A percentile compares a stretch with the other conserved stretches of the same genome.
phyloP scores from a whole-genome alignment of 2,113 vertebrate species.

The Nymphicus hollandicus region DNA sequence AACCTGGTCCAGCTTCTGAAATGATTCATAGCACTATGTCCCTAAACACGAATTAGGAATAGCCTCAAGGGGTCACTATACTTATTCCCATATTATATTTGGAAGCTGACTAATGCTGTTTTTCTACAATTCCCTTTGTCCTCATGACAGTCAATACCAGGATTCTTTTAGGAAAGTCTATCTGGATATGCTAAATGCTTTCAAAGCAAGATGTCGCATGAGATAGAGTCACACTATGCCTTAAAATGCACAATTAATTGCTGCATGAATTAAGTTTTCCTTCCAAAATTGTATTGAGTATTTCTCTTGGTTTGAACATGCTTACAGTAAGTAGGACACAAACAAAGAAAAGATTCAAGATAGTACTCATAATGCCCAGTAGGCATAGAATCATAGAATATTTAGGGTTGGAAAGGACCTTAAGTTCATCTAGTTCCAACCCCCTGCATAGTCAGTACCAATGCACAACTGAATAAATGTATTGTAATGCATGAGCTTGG shows the following conservation, averaged over 20 bases:
- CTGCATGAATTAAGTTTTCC: neutral
- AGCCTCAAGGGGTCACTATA: neutral
- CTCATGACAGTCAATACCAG: neutral
- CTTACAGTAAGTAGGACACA: neutral
- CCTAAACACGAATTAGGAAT: neutral
- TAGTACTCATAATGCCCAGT: neutral
- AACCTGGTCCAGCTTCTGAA: neutral
- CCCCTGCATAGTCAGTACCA: neutral
- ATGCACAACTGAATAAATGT: neutral
- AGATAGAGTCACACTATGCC: neutral
- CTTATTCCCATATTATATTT: neutral
- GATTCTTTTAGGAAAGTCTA: neutral
- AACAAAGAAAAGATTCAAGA: neutral
- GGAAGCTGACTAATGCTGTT: neutral
- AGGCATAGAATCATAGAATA: neutral
- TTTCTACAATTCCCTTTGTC: neutral
- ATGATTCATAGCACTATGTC: neutral
- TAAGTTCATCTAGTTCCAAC: neutral
- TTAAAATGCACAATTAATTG: neutral
- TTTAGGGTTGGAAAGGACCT: neutral
- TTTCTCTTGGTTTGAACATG: neutral
- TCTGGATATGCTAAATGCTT: neutral
- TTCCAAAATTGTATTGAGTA: neutral
- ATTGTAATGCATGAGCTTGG: neutral
- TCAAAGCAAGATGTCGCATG: neutral